Conservation (phyloP, 2,113 vertebrate genomes). For the Elephas maximus region DNA sequence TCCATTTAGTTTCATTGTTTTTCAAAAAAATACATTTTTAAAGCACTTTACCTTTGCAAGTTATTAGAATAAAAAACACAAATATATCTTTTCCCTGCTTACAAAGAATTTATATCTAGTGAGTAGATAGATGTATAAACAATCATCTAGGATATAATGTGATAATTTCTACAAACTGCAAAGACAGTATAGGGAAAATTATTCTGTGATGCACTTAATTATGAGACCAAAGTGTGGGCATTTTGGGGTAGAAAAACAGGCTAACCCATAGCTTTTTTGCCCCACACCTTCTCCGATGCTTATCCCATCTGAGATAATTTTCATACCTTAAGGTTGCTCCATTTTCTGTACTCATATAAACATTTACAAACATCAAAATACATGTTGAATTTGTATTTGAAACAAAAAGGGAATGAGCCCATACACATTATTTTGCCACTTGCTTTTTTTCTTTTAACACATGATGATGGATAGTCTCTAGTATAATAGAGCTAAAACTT, state of each 20-base stretch:
- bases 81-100: neutral
- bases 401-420: neutral
- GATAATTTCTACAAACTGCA: neutral
- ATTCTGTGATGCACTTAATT: neutral
- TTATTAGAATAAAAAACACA: neutral
- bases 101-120: neutral
- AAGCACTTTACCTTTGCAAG: neutral
- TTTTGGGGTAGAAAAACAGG: neutral
- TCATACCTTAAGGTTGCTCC: neutral
- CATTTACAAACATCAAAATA: neutral
- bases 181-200: neutral
- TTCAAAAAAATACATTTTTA: slow-evolving; percentile 5
- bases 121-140: neutral
- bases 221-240: neutral
- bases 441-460: neutral
- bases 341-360: neutral
- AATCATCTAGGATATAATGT: neutral
- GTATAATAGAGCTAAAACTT: neutral
- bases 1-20: slow-evolving; percentile 15
- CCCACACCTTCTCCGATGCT: neutral
- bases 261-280: neutral
- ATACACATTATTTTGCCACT: neutral
- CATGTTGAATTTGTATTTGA: slow-evolving; percentile 4
- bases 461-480: neutral
- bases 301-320: neutral